These are phyloP conservation scores for Phalacrocorax carbo DNA, from an alignment of 2,113 vertebrate genomes.

Conservation along the genomic window DNA sequence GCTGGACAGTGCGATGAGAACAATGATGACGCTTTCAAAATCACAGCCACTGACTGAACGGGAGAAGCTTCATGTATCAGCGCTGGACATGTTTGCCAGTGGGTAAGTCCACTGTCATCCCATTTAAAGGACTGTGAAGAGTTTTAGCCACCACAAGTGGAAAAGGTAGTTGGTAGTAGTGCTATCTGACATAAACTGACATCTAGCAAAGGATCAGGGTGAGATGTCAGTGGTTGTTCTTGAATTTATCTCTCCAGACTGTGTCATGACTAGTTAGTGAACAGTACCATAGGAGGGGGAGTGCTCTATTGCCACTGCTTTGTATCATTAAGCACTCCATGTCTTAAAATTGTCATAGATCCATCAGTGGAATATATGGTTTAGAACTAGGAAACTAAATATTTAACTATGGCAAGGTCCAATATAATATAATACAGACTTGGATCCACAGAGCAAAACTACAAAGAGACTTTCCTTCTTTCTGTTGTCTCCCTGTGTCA, in stretches of 20 bases:
- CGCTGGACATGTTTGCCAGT: constrained; percentile 82
- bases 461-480: background rate
- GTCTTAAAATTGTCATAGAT: background rate
- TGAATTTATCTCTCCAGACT: background rate
- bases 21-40: constrained; percentile 75
- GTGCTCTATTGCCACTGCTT: background rate
- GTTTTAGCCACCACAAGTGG: background rate
- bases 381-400: background rate
- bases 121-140: background rate
- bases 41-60: constrained; percentile 79
- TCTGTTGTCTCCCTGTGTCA: background rate
- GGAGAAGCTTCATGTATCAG: constrained; percentile 86
- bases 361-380: background rate
- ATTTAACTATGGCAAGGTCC: background rate
- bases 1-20: constrained; percentile 77
- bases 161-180: background rate
- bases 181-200: background rate
- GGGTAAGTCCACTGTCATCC: constrained; percentile 77
- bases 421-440: background rate
- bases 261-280: background rate
- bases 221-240: background rate
- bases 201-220: background rate
- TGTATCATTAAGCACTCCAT: background rate
- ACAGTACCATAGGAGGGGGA: background rate
- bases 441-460: background rate